These are phyloP conservation scores for Ypsolopha scabrella DNA, from an alignment of 2,888 invertebrate genomes.

Conservation along the genomic window DNA sequence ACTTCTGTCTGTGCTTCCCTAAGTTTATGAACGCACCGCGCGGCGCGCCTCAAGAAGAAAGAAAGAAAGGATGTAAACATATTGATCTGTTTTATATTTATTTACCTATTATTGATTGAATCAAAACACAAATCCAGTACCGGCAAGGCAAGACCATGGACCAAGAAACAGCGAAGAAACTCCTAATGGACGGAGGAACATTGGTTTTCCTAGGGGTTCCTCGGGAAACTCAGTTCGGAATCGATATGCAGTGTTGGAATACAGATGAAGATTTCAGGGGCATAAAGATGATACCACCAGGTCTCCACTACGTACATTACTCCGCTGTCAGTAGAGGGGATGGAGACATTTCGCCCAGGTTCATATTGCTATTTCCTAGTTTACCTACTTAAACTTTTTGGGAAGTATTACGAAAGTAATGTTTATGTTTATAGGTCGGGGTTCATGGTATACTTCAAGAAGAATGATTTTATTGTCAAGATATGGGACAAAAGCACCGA, in stretches of 20 bases:
- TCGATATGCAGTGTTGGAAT: slow-evolving; percentile 86
- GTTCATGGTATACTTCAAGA: slow-evolving; percentile 87
- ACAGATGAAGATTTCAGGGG: slow-evolving; percentile 94
- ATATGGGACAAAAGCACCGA: slow-evolving; percentile 88
- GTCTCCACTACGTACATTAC: slow-evolving; percentile 93
- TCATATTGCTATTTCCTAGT: neutral
- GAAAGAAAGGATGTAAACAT: slow-evolving; percentile 33
- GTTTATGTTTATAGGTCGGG: slow-evolving; percentile 71
- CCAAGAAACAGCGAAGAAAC: slow-evolving; percentile 78
- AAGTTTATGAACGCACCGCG: no score
- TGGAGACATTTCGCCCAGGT: slow-evolving; percentile 78
- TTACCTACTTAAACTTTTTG: neutral
- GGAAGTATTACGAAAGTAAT: neutral
- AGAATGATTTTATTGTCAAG: slow-evolving; percentile 85
- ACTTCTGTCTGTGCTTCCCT: no score
- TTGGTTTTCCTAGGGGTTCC: slow-evolving; percentile 90
- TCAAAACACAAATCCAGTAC: no score
- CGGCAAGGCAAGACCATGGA: slow-evolving; percentile 63
- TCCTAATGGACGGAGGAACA: slow-evolving; percentile 85
- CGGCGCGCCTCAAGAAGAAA: no score
- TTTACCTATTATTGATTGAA: slow-evolving; percentile 10
- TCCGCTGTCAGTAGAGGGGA: slow-evolving; percentile 74
- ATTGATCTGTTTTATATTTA: slow-evolving; percentile 31
- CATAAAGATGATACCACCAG: slow-evolving; percentile 98
- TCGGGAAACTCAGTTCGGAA: slow-evolving; percentile 94